A percentile compares a stretch with the other conserved stretches of the same genome.
Conservation (phyloP, 2,113 vertebrate species). For the Nannobrachium achirus region DNA sequence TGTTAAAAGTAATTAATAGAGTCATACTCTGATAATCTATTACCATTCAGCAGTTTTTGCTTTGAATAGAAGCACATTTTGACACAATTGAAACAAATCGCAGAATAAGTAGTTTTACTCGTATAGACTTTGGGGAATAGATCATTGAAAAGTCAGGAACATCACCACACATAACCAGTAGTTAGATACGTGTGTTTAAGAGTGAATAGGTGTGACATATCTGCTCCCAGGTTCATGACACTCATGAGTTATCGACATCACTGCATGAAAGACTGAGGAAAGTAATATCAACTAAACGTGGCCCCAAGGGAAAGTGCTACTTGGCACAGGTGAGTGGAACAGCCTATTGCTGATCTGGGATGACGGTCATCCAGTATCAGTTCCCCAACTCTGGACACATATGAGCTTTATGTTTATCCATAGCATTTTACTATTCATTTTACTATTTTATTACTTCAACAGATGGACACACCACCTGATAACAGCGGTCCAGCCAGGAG, state of each 20-base stretch:
- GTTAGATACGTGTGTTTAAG: not conserved
- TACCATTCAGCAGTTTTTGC: no score
- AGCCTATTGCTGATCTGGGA: conserved; percentile 1
- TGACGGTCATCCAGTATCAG: conserved; percentile 10
- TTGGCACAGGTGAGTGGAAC: conserved; percentile 39
- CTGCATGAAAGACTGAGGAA: conserved; percentile 65
- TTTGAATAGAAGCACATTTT: no score
- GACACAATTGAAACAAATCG: no score
- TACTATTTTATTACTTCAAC: conserved; percentile 24
- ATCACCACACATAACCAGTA: no score
- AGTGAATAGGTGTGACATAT: not conserved
- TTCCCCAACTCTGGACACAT: not conserved
- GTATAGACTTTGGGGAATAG: no score
- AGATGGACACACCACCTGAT: conserved; percentile 47
- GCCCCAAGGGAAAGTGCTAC: conserved; percentile 53
- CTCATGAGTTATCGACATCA: conserved; percentile 58
- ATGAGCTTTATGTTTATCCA: no score
- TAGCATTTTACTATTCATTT: not conserved
- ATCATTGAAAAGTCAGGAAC: no score
- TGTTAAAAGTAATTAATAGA: no score
- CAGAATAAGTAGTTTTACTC: no score
- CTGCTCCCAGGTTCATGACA: conserved; percentile 69
- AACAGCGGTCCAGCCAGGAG: not conserved
- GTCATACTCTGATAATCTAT: no score
- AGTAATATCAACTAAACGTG: conserved; percentile 65